Conservation (phyloP, 2,113 vertebrate species). For the Mionectes macconnelli region DNA sequence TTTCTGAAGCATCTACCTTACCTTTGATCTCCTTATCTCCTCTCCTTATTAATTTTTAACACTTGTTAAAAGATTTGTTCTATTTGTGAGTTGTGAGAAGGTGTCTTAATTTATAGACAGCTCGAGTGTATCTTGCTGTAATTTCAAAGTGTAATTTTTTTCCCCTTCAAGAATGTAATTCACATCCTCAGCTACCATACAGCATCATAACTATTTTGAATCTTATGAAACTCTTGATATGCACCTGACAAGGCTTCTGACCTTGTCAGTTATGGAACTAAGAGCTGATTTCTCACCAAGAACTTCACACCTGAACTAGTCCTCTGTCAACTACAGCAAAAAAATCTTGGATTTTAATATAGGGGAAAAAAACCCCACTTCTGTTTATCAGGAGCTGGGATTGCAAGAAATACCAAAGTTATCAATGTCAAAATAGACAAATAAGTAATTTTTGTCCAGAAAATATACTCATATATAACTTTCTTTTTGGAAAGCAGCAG, state of each 20-base stretch:
- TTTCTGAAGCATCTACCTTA: slow-evolving; percentile 10
- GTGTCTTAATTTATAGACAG: slow-evolving; percentile 34
- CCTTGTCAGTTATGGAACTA: background rate
- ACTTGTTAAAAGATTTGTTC: slow-evolving; percentile 56
- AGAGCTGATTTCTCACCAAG: background rate
- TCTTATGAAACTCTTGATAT: background rate
- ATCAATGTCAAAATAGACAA: background rate
- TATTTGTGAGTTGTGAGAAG: slow-evolving; percentile 20
- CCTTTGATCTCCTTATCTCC: slow-evolving; percentile 26
- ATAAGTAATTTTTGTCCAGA: background rate
- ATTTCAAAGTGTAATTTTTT: slow-evolving; percentile 41
- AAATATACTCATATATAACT: background rate
- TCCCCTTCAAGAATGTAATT: slow-evolving; percentile 4
- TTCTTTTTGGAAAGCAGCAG: background rate
- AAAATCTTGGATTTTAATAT: background rate
- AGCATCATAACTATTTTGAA: background rate
- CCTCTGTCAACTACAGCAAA: background rate
- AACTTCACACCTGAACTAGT: background rate
- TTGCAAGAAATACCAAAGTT: background rate
- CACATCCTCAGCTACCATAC: background rate
- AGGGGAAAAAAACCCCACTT: background rate
- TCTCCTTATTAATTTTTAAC: slow-evolving; percentile 55
- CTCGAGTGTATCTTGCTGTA: background rate
- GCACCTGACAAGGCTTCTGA: background rate
- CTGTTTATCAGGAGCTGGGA: background rate